Base-by-base conservation (phyloP, 2,113 vertebrate genomes). In the Suncus etruscus region DNA sequence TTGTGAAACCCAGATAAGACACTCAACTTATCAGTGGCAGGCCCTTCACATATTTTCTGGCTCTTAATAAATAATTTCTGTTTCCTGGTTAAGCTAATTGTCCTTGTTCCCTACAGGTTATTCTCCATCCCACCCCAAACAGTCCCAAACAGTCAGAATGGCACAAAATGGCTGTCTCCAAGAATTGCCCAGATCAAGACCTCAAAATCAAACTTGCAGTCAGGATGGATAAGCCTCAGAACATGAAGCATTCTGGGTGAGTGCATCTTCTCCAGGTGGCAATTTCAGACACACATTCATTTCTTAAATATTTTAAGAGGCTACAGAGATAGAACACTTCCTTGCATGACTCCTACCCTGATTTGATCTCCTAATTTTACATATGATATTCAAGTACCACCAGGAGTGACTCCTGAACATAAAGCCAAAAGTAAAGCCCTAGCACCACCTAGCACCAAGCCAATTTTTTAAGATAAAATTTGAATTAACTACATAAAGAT, bases 231-330 rank as follows among this genome's bases (percentile, higher is more conserved):
- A 99, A 99, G 94, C 99, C 99, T 74, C 99, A 99, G 96, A 99
- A 99, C 97, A 99, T 99, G 99, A 99, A 99, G 97, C 99, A 99
- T 97, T 99, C 99, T 97, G 99, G 99, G 99, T 99, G 98, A 98
- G 98, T 48, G 0, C 90, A 39, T 65, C 45, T 78, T 8, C 0
- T 47, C 73, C 0, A 2, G 15, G 20, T 29, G 89, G 79, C 32
- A 54, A 7, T 32, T 94, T 83, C 76, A 50, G 63, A 27, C 66
- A 63, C 27, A 22, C 6, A 3, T 11, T 27, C 65, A 9, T 88
- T 69, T 66, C 48, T 29, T 89, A 0, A 15, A 70, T 80, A 89
- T 72, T 69, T 89, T 16, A 20, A 61, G 58, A 61, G 58, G 58
- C 58, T 61, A 20, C 6, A 61, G 18, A 61, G 58, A 61, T 61